Percentiles rank a stretch among this genome's conserved stretches.
phyloP scores from a whole-genome alignment of 1,140 invertebrate genomes.

The Metaphire vulgaris region DNA sequence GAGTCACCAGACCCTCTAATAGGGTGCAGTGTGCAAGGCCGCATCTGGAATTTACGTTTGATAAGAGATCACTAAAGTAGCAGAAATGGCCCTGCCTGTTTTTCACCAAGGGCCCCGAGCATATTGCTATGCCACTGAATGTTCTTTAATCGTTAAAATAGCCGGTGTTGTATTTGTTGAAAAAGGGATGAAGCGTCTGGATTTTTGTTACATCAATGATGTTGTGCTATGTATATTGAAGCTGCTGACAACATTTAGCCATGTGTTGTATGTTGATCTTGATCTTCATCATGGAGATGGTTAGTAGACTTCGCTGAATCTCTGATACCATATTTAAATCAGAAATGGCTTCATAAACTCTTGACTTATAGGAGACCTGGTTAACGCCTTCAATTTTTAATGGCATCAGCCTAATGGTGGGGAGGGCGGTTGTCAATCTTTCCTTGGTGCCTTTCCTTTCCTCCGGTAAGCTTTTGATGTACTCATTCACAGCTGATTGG shows the following conservation, averaged over 20 bases:
- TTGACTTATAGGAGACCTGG: neutral
- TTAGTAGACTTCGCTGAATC: constrained; percentile 36
- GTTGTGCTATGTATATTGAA: constrained; percentile 69
- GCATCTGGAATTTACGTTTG: neutral
- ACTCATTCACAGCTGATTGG: neutral
- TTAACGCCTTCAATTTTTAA: neutral
- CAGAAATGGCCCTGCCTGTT: neutral
- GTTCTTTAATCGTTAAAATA: constrained; percentile 2
- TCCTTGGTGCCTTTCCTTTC: too few relatives aligned
- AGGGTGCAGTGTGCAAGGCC: neutral
- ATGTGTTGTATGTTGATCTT: constrained; percentile 72
- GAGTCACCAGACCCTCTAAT: neutral
- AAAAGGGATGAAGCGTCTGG: constrained; percentile 67
- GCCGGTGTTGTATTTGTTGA: constrained; percentile 14
- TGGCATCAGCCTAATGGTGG: neutral
- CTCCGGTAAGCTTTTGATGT: neutral
- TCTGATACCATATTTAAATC: constrained; percentile 5
- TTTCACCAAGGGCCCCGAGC: neutral
- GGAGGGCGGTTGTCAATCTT: too few relatives aligned
- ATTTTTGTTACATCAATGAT: constrained; percentile 82
- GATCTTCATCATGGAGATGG: constrained; percentile 75
- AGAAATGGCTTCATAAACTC: too few relatives aligned
- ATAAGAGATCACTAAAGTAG: too few relatives aligned
- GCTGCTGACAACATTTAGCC: constrained; percentile 61
- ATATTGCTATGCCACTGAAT: neutral